Evolutionary conservation across 2,113 vertebrate species (phyloP).

Genomic region (Bubalus kerabau): DNA sequence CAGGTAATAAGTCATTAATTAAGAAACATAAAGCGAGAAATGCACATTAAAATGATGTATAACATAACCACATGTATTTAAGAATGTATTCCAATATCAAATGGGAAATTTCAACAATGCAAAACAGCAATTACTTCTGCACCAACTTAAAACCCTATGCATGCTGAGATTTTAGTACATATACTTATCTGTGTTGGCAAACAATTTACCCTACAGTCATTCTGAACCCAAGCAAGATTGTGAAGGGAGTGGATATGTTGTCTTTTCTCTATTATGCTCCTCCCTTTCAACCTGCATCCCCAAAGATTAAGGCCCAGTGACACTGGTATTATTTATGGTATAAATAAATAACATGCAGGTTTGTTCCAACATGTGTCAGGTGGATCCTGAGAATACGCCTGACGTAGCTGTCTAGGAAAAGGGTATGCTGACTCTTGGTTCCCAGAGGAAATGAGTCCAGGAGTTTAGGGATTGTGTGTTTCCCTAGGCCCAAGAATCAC

Average conservation of each 20-base stretch:
- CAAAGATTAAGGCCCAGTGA: not conserved
- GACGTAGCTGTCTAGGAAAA: not conserved
- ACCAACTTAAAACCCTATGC: not conserved
- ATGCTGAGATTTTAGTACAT: not conserved
- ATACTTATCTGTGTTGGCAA: not conserved
- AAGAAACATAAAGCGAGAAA: not conserved
- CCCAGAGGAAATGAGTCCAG: not conserved
- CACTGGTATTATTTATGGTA: not conserved
- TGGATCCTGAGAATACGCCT: not conserved
- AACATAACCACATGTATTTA: not conserved
- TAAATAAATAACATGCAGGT: not conserved
- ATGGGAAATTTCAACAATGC: not conserved
- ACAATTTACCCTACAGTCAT: not conserved
- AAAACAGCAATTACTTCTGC: not conserved
- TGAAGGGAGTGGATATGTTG: not conserved
- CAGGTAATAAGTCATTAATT: not conserved
- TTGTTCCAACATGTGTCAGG: not conserved
- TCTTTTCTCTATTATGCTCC: not conserved
- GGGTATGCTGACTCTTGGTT: not conserved
- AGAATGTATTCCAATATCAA: not conserved
- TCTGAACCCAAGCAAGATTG: not conserved
- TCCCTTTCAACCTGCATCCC: not conserved
- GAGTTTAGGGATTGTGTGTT: not conserved
- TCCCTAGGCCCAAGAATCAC: not conserved
- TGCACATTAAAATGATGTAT: not conserved